Evolutionary conservation across 2,888 invertebrate genomes (phyloP).

Genomic region (Morpho helenor): DNA sequence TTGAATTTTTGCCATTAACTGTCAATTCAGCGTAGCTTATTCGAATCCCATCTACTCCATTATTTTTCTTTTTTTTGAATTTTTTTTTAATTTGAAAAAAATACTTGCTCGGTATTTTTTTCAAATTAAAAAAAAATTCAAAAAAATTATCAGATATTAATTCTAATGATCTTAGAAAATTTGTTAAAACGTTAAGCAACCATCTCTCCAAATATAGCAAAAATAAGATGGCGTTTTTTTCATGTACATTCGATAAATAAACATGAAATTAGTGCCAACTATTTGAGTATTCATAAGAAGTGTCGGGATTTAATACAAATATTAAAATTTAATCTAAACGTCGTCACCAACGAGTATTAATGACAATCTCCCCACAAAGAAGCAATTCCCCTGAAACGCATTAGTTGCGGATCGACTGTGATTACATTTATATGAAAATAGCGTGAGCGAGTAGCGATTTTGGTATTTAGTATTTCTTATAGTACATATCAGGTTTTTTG

Average conservation of each 20-base stretch:
- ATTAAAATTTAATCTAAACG: slow-evolving; percentile 69
- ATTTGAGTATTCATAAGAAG: slow-evolving; percentile 54
- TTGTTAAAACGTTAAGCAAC: no score
- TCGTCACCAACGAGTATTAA: slow-evolving; percentile 69
- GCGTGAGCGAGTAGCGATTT: slow-evolving; percentile 31
- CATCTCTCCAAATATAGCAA: neutral
- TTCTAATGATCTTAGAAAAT: neutral
- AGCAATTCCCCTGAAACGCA: slow-evolving; percentile 68
- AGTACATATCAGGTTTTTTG: no score
- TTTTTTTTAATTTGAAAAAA: no score
- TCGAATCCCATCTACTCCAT: no score
- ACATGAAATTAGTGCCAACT: slow-evolving; percentile 27
- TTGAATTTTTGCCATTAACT: no score
- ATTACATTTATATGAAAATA: slow-evolving; percentile 12
- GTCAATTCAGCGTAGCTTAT: no score
- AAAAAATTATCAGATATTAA: neutral
- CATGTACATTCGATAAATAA: neutral
- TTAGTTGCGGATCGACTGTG: slow-evolving; percentile 43
- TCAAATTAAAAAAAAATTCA: no score
- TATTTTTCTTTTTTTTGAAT: no score
- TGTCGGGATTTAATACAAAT: slow-evolving; percentile 57
- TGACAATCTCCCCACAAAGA: slow-evolving; percentile 68
- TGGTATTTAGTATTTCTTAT: no score
- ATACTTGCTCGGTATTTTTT: no score
- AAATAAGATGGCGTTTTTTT: neutral